Base-by-base conservation (phyloP, 2,113 vertebrate species). In the Scortum barcoo region DNA sequence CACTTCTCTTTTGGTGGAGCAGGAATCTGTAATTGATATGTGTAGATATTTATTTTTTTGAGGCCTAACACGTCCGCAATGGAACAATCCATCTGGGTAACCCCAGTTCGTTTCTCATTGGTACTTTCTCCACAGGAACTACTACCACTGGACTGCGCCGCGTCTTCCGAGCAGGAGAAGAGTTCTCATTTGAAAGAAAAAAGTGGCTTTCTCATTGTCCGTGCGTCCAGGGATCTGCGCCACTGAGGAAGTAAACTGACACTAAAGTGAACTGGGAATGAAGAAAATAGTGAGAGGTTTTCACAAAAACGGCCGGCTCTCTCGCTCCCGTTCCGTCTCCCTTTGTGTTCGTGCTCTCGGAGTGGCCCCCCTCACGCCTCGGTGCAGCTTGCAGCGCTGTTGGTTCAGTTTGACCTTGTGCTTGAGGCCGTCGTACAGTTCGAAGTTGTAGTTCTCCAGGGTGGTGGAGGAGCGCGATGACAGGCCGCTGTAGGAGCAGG, bases 321-420 rank as follows among this genome's bases (percentile, higher is more conserved):
- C 80, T 80, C 28, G 57, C 38, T 38, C 33, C 74, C 5, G 53
- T 48, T 28, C 33, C 5, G 17, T 26, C 42, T 9, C 50, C 13
- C 54, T 30, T n/a, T 12, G 33, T 1, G n/a, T 33, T 60, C 19
- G 20, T n/a, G 11, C 67, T 40, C 44, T 1, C 9, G 0, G 19
- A 3, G 6, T 14, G 16, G 0, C 6, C 63, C 74, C 26, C 61
- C 72, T 98, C 96, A 99, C 1, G 98, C 97, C 90, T 99, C 98
- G 0, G 98, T 98, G 94, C 98, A 99, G 94, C n/a, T n/a, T n/a
- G n/a, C 98, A 99, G 88, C 97, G 97, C 94, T 99, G 98, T 90
- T 98, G 98, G 95, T 99, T 99, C 89, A 98, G 96, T 94, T 99
- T 99, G 89, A 99, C 98, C 89, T 99, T 99, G 96, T 99, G 98